Evolutionary conservation across 2,797 vertebrate species (phyloP).

Genomic region (Adrianichthys oophorus): DNA sequence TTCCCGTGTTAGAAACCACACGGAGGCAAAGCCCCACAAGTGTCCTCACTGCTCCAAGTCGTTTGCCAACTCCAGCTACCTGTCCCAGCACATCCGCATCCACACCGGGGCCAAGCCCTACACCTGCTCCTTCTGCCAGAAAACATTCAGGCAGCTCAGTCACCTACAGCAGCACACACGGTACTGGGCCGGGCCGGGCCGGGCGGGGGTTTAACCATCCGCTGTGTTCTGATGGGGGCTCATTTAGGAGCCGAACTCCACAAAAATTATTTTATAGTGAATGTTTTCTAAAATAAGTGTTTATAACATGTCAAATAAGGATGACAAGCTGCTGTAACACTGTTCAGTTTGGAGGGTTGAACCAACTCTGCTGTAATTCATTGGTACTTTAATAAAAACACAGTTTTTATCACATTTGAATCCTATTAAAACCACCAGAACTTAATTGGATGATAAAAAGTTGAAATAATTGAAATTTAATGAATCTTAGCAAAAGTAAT

Average conservation of each 20-base stretch:
- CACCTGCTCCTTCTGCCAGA: conserved; percentile 98
- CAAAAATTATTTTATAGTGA: conserved; percentile 9
- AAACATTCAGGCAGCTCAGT: conserved; percentile 98
- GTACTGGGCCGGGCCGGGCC: conserved; percentile 75
- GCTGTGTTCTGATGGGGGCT: conserved; percentile 36
- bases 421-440: too few species aligned
- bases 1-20: conserved; percentile 73
- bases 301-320: not conserved
- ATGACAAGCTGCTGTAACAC: too few species aligned
- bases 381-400: too few species aligned
- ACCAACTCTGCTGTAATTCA: too few species aligned
- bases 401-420: too few species aligned
- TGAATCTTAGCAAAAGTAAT: too few species aligned
- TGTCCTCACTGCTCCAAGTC: conserved; percentile 99
- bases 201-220: conserved; percentile 42
- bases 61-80: conserved; percentile 99
- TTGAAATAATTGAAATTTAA: too few species aligned
- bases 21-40: conserved; percentile 97
- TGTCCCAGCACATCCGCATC: conserved; percentile 98
- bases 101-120: conserved; percentile 98
- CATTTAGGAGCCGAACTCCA: conserved; percentile 40
- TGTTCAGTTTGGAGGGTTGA: too few species aligned
- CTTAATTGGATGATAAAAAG: too few species aligned
- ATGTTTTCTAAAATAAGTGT: not conserved
- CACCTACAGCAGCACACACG: conserved; percentile 99